These are phyloP conservation scores for Xenopus borealis DNA, from an alignment of 2,113 vertebrate species.

Conservation along the genomic window DNA sequence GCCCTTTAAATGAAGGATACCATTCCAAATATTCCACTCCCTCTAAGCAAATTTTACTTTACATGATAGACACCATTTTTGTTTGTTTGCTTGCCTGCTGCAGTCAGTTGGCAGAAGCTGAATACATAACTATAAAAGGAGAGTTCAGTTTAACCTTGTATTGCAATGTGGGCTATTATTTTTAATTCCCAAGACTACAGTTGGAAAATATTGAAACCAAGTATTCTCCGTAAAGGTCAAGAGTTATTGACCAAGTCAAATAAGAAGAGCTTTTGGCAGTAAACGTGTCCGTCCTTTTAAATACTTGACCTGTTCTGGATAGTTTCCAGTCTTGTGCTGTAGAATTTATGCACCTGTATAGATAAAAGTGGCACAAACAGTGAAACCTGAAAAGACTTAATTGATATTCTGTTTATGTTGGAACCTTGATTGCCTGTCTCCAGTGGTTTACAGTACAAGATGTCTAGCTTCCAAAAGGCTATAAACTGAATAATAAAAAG, in stretches of 20 bases:
- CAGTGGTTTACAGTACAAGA: conserved; percentile 28
- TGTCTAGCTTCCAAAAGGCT: conserved; percentile 23
- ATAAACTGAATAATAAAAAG: conserved; percentile 31
- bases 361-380: background rate
- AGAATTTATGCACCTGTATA: conserved; percentile 18
- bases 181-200: conserved; percentile 14
- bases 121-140: background rate
- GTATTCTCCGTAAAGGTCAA: conserved; percentile 3
- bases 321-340: background rate
- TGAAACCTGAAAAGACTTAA: conserved; percentile 8
- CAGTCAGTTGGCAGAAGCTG: too few species aligned
- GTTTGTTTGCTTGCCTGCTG: background rate
- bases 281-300: conserved; percentile 1
- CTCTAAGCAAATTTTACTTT: too few species aligned
- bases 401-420: conserved; percentile 25
- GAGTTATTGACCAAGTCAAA: conserved; percentile 24
- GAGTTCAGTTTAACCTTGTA: conserved; percentile 5
- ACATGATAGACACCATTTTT: background rate
- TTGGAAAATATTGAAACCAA: conserved; percentile 18
- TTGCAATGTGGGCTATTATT: conserved; percentile 15
- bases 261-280: conserved; percentile 1
- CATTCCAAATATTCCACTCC: too few species aligned
- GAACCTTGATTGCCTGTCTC: conserved; percentile 21
- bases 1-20: too few species aligned
- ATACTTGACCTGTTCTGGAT: background rate